Percentiles rank a stretch among this genome's conserved stretches.
phyloP scores from a whole-genome alignment of 2,888 invertebrate genomes.

The Itoplectis maculator region DNA sequence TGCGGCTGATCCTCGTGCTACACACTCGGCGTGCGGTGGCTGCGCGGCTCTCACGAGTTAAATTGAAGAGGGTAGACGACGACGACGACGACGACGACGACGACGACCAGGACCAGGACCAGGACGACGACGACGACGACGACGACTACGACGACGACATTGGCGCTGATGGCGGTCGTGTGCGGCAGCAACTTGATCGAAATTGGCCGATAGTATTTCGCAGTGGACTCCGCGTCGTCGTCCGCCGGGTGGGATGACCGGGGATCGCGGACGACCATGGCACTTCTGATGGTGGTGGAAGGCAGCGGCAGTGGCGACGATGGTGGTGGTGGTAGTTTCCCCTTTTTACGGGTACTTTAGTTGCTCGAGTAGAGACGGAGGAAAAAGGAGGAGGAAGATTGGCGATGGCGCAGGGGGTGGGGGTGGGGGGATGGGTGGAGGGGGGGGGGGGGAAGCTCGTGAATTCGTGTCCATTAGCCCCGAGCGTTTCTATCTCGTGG shows the following conservation, averaged over 20 bases:
- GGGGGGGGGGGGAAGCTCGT: slow-evolving; percentile 16
- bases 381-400: slow-evolving; percentile 30
- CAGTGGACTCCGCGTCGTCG: slow-evolving; percentile 4
- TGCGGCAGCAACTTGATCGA: slow-evolving; percentile 50
- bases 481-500: slow-evolving; percentile 46
- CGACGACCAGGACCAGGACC: too few species aligned
- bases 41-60: slow-evolving; percentile 28
- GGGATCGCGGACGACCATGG: slow-evolving; percentile 27
- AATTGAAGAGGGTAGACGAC: slow-evolving; percentile 49
- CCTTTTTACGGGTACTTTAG: slow-evolving; percentile 49
- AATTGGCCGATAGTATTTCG: slow-evolving; percentile 62
- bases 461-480: slow-evolving; percentile 58
- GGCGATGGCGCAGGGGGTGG: slow-evolving; percentile 39
- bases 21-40: slow-evolving; percentile 61
- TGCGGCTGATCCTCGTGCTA: slow-evolving; percentile 72
- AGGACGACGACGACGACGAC: background rate
- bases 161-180: slow-evolving; percentile 36
- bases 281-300: slow-evolving; percentile 42
- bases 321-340: slow-evolving; percentile 28
- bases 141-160: slow-evolving; percentile 11
- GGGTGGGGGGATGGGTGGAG: too few species aligned
- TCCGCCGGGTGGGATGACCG: background rate
- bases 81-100: slow-evolving; percentile 3
- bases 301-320: slow-evolving; percentile 30
- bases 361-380: slow-evolving; percentile 29